phyloP scores from a whole-genome alignment of 35 echinoderm and acorn worm species.

The Apostichopus californicus region DNA sequence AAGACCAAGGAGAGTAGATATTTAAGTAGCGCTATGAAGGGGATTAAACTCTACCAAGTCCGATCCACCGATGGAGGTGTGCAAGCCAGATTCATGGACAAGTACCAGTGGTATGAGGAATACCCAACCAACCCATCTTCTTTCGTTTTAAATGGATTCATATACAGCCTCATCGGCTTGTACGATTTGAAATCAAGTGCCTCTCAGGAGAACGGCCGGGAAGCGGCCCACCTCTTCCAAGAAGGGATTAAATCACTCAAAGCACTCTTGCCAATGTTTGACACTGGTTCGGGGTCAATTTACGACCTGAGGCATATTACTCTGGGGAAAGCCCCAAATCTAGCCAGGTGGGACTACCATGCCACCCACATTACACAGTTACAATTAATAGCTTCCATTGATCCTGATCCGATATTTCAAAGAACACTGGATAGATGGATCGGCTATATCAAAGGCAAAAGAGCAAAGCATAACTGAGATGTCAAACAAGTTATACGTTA shows the following conservation, averaged over 20 bases:
- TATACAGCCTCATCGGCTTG: constrained; percentile 85
- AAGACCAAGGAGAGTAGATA: constrained; percentile 62
- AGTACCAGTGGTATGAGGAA: constrained; percentile 88
- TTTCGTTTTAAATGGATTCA: constrained; percentile 94
- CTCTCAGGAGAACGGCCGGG: constrained; percentile 62
- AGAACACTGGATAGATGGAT: constrained; percentile 83
- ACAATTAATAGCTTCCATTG: constrained; percentile 74
- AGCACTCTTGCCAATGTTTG: constrained; percentile 79
- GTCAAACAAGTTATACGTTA: neutral
- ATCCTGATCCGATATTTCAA: constrained; percentile 81
- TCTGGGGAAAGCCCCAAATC: constrained; percentile 79
- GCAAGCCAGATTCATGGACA: constrained; percentile 81
- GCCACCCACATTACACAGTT: constrained; percentile 81
- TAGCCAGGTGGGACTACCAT: constrained; percentile 93
- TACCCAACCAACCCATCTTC: constrained; percentile 89
- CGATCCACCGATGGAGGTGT: constrained; percentile 80
- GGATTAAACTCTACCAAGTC: constrained; percentile 64
- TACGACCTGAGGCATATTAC: constrained; percentile 87
- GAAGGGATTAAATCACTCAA: constrained; percentile 83
- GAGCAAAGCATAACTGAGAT: constrained; percentile 79
- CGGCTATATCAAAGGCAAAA: constrained; percentile 85
- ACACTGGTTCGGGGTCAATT: constrained; percentile 78
- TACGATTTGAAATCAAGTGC: constrained; percentile 76
- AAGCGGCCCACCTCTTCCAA: constrained; percentile 62
- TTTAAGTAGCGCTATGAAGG: constrained; percentile 68